Evolutionary conservation across 2,888 invertebrate genomes (phyloP).

Genomic region (Fabriciana adippe): DNA sequence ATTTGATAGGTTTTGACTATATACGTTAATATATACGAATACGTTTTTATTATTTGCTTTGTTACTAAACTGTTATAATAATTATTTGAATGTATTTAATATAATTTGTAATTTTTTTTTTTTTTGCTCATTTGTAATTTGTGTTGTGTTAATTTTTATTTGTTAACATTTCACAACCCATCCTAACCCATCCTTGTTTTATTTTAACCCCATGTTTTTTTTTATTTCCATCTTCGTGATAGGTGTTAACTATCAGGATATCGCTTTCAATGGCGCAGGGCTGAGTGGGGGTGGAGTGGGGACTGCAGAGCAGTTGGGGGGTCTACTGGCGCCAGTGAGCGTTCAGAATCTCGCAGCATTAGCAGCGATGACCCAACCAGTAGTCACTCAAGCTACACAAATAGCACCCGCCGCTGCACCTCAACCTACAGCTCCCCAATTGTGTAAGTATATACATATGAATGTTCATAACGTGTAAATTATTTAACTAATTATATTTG

Average conservation of each 20-base stretch:
- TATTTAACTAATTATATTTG: too few species aligned
- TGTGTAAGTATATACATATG: constrained; percentile 63
- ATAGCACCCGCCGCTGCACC: constrained; percentile 74
- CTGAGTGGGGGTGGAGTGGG: constrained; percentile 64
- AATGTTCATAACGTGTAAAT: neutral
- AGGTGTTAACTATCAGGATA: constrained; percentile 81
- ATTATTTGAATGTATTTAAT: constrained; percentile 1
- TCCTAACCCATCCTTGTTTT: constrained; percentile 19
- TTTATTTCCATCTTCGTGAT: constrained; percentile 44
- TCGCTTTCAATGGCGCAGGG: constrained; percentile 80
- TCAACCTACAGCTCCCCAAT: constrained; percentile 62
- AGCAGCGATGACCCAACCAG: constrained; percentile 89
- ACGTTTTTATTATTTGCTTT: too few species aligned
- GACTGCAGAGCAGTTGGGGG: constrained; percentile 93
- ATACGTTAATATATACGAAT: too few species aligned
- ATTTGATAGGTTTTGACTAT: neutral
- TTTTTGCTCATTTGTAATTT: constrained; percentile 16
- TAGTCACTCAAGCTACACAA: constrained; percentile 76
- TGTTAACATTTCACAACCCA: constrained; percentile 4
- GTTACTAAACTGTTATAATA: neutral
- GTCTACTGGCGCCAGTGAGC: constrained; percentile 91
- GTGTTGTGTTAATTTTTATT: constrained; percentile 30
- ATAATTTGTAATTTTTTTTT: constrained; percentile 7
- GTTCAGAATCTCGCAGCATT: constrained; percentile 96
- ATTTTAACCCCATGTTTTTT: constrained; percentile 36